A percentile compares a stretch with the other conserved stretches of the same genome.
Conservation (phyloP, 2,888 invertebrate species). For the Aphidoletes aphidimyza region DNA sequence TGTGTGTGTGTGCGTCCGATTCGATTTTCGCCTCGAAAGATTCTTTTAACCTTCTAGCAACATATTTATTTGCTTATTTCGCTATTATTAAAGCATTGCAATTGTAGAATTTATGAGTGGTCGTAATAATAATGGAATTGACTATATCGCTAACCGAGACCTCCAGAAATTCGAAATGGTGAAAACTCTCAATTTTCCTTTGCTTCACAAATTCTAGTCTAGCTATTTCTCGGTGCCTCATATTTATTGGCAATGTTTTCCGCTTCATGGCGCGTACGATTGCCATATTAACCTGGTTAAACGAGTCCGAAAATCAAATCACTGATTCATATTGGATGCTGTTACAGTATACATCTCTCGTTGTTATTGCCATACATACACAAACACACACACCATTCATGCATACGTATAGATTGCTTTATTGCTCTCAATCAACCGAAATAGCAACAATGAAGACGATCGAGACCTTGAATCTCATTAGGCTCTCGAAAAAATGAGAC, state of each 20-base stretch:
- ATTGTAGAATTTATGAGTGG: slow-evolving; percentile 36
- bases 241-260: slow-evolving; percentile 3
- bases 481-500: no score
- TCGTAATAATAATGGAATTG: slow-evolving; percentile 24
- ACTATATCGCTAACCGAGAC: not conserved
- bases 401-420: not conserved
- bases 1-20: not conserved
- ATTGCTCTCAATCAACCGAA: not conserved
- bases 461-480: not conserved
- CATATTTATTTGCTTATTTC: slow-evolving; percentile 31
- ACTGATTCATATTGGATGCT: not conserved
- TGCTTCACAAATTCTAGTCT: not conserved
- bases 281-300: slow-evolving; percentile 36
- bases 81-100: slow-evolving; percentile 29
- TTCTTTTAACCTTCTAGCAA: not conserved
- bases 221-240: no score
- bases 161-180: not conserved
- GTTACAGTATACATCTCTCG: no score
- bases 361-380: not conserved
- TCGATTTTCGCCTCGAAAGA: no score
- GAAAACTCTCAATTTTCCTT: not conserved
- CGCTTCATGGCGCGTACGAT: not conserved
- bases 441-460: not conserved
- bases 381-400: not conserved
- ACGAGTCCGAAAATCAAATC: slow-evolving; percentile 19